Evolutionary conservation across 64 coral and sea anemone species (phyloP).

Genomic region (Exaiptasia diaphana): DNA sequence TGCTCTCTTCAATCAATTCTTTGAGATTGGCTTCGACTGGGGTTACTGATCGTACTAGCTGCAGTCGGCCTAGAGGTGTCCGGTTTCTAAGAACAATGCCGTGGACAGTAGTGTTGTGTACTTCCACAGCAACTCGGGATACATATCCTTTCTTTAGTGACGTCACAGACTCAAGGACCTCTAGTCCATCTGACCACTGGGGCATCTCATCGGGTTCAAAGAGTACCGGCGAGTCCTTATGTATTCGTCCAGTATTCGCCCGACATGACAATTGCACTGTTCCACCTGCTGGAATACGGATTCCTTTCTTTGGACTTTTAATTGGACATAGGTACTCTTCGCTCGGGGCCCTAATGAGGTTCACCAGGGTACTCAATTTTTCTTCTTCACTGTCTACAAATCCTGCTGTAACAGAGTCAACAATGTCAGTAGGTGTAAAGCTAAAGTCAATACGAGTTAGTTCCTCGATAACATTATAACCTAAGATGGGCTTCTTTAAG

Average conservation of each 20-base stretch:
- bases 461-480: slow-evolving; percentile 65
- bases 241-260: slow-evolving; percentile 60
- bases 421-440: slow-evolving; percentile 1
- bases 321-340: slow-evolving; percentile 42
- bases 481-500: slow-evolving; percentile 44
- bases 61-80: slow-evolving; percentile 24
- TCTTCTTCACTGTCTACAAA: slow-evolving; percentile 18
- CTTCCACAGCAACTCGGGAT: background rate
- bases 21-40: slow-evolving; percentile 39
- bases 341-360: slow-evolving; percentile 40
- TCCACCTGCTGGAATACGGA: slow-evolving; percentile 37
- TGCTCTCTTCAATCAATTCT: slow-evolving; percentile 9
- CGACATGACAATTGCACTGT: slow-evolving; percentile 30
- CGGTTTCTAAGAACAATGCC: slow-evolving; percentile 10
- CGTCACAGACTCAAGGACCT: slow-evolving; percentile 38
- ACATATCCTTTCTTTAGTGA: slow-evolving; percentile 52
- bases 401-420: background rate
- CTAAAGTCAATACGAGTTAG: slow-evolving; percentile 12
- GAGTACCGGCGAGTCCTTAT: slow-evolving; percentile 16
- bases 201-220: slow-evolving; percentile 56
- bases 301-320: slow-evolving; percentile 41
- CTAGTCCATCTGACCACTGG: slow-evolving; percentile 54
- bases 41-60: slow-evolving; percentile 50
- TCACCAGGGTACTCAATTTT: slow-evolving; percentile 35
- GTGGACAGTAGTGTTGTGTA: slow-evolving; percentile 32